phyloP scores from a whole-genome alignment of 2,888 invertebrate species.

The Epirrhoe alternata region DNA sequence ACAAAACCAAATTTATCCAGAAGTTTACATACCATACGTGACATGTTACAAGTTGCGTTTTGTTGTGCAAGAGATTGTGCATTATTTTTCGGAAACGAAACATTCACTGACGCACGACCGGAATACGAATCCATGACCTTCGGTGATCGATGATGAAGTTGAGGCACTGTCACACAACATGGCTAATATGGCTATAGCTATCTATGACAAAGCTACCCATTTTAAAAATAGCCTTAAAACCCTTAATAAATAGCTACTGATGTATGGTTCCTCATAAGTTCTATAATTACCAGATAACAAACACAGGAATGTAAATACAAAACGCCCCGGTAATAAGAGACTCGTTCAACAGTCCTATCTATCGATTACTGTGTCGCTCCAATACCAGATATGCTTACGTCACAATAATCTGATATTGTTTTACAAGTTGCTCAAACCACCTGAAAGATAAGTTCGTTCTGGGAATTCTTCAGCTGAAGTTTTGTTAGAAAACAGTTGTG shows the following conservation, averaged over 20 bases:
- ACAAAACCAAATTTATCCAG: no score
- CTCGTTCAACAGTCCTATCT: slow-evolving; percentile 64
- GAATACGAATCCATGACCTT: no score
- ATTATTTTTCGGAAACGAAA: no score
- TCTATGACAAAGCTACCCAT: no score
- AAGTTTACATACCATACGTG: no score
- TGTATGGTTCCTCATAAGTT: background rate
- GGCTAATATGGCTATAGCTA: no score
- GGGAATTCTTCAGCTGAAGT: background rate
- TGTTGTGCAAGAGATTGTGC: no score
- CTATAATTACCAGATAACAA: slow-evolving; percentile 44
- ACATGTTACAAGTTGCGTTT: no score
- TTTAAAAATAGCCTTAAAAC: background rate
- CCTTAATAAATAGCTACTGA: background rate
- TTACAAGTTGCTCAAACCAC: slow-evolving; percentile 4
- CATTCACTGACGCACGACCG: no score
- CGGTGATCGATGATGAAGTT: no score
- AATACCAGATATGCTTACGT: slow-evolving; percentile 44
- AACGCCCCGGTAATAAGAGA: slow-evolving; percentile 68
- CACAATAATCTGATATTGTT: slow-evolving; percentile 12
- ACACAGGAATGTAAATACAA: slow-evolving; percentile 55
- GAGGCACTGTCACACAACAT: no score
- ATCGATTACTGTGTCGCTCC: slow-evolving; percentile 53
- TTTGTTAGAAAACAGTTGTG: background rate
- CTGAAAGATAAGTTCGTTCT: background rate